Evolutionary conservation across 2,113 vertebrate genomes (phyloP).

Genomic region (Vidua macroura): DNA sequence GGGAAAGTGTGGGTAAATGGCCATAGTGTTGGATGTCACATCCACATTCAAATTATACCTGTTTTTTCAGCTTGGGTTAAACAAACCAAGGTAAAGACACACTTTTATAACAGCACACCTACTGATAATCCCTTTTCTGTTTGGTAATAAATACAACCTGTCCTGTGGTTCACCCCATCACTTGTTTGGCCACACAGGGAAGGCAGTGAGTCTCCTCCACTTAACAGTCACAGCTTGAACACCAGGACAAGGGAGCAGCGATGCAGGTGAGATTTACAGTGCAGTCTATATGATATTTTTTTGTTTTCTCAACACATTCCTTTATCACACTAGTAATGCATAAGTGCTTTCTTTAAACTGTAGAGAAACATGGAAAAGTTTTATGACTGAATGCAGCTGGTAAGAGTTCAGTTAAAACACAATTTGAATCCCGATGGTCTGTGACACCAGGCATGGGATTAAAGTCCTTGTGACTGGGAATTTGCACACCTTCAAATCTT

Average conservation of each 20-base stretch:
- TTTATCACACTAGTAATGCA: not conserved
- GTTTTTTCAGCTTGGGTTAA: not conserved
- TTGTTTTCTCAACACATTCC: not conserved
- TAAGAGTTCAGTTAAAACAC: not conserved
- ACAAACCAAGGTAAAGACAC: not conserved
- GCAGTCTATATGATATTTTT: not conserved
- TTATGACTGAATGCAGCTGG: not conserved
- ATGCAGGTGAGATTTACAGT: not conserved
- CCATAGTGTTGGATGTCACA: not conserved
- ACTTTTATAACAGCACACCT: not conserved
- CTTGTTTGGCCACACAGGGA: not conserved
- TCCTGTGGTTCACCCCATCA: not conserved
- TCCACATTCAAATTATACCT: not conserved
- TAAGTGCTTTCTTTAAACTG: not conserved
- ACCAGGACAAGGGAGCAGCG: not conserved
- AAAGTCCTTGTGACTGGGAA: not conserved
- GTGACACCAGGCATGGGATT: not conserved
- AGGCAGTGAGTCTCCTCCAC: not conserved
- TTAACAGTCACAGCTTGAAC: not conserved
- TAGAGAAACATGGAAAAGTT: not conserved
- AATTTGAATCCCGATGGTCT: not conserved
- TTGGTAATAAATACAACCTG: not conserved
- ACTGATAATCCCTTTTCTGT: not conserved
- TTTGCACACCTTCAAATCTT: not conserved
- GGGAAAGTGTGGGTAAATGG: not conserved